Evolutionary conservation across 2,113 vertebrate species (phyloP), one percentile per base, ranked within the genome.

Genomic region (Halcyon senegalensis): DNA sequence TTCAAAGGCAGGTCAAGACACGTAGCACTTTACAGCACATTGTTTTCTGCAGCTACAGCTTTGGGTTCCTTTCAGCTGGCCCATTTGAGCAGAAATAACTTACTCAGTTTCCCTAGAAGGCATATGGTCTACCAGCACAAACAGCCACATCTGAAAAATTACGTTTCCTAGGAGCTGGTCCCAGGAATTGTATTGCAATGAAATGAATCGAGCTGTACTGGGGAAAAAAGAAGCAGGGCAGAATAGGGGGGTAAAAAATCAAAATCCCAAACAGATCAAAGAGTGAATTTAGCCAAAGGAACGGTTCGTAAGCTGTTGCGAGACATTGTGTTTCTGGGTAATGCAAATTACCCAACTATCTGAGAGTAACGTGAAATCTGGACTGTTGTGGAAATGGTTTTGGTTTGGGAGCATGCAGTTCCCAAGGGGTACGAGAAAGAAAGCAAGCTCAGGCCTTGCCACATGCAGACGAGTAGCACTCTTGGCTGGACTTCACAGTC

Each of bases 311-410:
- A 16, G 31, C 70, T 77, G 21, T 46, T 69, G 43, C 81, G 76
- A 87, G 82, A 50, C 37, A 25, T 12, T 17, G 18, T 28, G 51
- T 35, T 84, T 84, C 88, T 41, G 60, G 56, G 60, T 90, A 94
- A 90, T 48, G 60, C 64, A 78, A 84, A 24, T 33, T 72, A 63
- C 31, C 20, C 69, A 58, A 37, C 19, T 48, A 13, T 64, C 43
- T 76, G 51, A 44, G 48, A 74, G 12, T 10, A 84, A 64, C 12
- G 21, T 2, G 56, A 72, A 75, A 81, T 68, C 67, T 43, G 28
- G 56, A 68, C 60, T 91, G 64, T 19, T 87, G 44, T 69, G 56
- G 85, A 87, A 92, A 90, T 56, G 28, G n/a, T 51, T 89, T 89
- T 58, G 89, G 39, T 25, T 59, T 91, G 50, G 31, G 58, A 89